Percentiles rank a stretch among this genome's conserved stretches.
Conservation (phyloP, 2,888 invertebrate species). For the Mycalesis mineus region DNA sequence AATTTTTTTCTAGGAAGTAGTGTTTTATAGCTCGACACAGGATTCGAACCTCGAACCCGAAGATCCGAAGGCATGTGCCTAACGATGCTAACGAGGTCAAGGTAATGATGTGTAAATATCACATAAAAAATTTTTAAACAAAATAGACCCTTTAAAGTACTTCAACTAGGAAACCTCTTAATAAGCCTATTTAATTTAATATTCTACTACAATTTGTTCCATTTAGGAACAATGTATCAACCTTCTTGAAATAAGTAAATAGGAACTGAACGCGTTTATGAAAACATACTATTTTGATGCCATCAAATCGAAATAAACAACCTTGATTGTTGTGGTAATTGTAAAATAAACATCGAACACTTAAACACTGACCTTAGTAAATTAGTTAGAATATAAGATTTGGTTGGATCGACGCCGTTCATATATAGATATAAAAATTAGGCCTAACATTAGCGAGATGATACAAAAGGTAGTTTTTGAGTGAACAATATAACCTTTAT, state of each 20-base stretch:
- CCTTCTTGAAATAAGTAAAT: constrained; percentile 24
- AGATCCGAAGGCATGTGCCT: too few species aligned
- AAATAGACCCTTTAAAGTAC: not conserved
- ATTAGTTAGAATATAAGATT: constrained; percentile 47
- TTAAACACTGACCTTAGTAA: constrained; percentile 57
- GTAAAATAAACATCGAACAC: constrained; percentile 56
- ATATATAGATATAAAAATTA: constrained; percentile 1
- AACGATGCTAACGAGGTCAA: too few species aligned
- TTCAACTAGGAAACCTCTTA: not conserved
- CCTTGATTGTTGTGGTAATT: constrained; percentile 62
- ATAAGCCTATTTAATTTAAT: not conserved
- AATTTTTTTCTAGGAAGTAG: too few species aligned
- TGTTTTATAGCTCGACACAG: too few species aligned
- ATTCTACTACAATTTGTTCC: not conserved
- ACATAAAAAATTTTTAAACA: not conserved
- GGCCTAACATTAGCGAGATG: too few species aligned
- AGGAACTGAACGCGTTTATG: constrained; percentile 22
- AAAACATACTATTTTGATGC: constrained; percentile 26
- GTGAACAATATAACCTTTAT: too few species aligned
- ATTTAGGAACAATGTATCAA: constrained; percentile 13
- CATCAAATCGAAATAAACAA: constrained; percentile 35
- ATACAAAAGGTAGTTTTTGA: too few species aligned
- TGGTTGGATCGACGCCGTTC: constrained; percentile 3
- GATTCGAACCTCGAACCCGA: too few species aligned
- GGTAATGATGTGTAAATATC: too few species aligned